Evolutionary conservation across 1,140 invertebrate genomes (phyloP).

Genomic region (Neuroterus valhalla): DNA sequence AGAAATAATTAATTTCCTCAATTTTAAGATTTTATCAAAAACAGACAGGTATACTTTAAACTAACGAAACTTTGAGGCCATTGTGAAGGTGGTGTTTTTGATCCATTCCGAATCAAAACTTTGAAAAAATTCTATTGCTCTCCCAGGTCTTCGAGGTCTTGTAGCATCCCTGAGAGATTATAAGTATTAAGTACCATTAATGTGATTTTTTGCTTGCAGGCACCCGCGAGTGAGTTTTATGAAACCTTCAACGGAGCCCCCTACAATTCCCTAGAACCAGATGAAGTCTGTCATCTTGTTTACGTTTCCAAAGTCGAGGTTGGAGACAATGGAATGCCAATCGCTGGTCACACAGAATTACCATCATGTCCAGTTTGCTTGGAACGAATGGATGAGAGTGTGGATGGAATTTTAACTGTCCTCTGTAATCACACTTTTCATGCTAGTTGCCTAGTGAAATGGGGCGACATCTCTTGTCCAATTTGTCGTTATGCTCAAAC

Average conservation of each 20-base stretch:
- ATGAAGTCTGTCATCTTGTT: conserved; percentile 91
- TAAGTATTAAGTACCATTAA: too few relatives aligned
- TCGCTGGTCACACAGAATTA: conserved; percentile 91
- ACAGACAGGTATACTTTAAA: too few relatives aligned
- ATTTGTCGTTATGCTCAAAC: conserved; percentile 91
- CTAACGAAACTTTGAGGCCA: too few relatives aligned
- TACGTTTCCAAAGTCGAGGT: conserved; percentile 96
- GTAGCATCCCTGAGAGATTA: too few relatives aligned
- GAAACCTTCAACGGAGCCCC: conserved; percentile 92
- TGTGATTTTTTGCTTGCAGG: conserved; percentile 72
- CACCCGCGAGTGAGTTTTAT: conserved; percentile 93
- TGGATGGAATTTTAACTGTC: conserved; percentile 97
- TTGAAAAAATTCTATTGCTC: too few relatives aligned
- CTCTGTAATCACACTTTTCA: conserved; percentile 99
- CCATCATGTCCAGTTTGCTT: conserved; percentile 98
- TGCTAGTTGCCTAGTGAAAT: conserved; percentile 93
- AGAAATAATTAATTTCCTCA: too few relatives aligned
- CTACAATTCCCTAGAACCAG: conserved; percentile 95
- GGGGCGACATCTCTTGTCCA: conserved; percentile 94
- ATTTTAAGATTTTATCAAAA: too few relatives aligned
- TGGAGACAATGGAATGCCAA: conserved; percentile 81
- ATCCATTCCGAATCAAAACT: too few relatives aligned
- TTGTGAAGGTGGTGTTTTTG: too few relatives aligned
- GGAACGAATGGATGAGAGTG: conserved; percentile 98
- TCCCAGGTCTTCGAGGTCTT: too few relatives aligned